Evolutionary conservation across 2,797 vertebrate genomes (phyloP), one percentile per base, ranked within the genome.

Genomic region (Anableps anableps): DNA sequence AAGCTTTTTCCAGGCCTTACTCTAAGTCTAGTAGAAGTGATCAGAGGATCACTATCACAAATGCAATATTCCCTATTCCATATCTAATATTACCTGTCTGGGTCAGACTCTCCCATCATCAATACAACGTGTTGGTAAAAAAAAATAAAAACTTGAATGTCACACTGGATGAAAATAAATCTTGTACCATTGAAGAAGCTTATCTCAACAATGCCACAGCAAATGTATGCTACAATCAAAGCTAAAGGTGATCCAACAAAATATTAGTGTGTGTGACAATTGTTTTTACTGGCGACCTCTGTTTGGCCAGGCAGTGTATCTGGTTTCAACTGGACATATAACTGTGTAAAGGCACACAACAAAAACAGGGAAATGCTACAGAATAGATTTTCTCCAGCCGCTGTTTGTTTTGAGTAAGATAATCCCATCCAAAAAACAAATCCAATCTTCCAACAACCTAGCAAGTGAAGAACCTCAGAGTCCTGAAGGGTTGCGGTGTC

Each of bases 1-100:
- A 76, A 43, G n/a, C 70, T n/a, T 76, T 53, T 78, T 82, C 66
- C 23, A 4, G 29, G 74, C 53, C 58, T 48, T 34, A 41, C 36
- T 75, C 55, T 53, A 34, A n/a, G 77, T 77, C 29, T 78, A 80
- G 77, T 79, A 73, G 81, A 80, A 41, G 23, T 26, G 29, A 80
- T 85, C 64, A 5, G 55, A 47, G 79, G 45, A 86, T 83, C 41
- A 21, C 70, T 85, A 38, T 78, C 14, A 5, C 71, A 66, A 81
- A 83, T 83, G 70, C 70, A 83, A 21, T 83, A 41, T 77, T 83
- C 74, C 74, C 68, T 38, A 0, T 80, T 85, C 58, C 53, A 76
- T 83, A 78, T 86, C 78, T 77, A 74, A 83, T 87, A 84, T 81
- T 75, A 79, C 79, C 80, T 79, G 83, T 81, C 80, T 72, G 75